Percentiles rank a stretch among this genome's conserved stretches.
Conservation (phyloP, 1,140 invertebrate genomes). For the Adelges cooleyi region DNA sequence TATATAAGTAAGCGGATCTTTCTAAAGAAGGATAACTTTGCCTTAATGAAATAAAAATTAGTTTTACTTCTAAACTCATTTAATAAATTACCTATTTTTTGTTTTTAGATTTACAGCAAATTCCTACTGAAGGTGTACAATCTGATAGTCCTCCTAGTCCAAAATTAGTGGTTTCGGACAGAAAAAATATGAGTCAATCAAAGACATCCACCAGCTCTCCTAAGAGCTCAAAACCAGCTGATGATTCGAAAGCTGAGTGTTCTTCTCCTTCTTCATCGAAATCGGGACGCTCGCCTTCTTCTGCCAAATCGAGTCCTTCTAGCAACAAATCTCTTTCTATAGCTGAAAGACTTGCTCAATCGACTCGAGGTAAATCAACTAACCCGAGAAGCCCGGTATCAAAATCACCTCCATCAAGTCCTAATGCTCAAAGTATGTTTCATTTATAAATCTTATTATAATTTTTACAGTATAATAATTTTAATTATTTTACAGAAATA, state of each 20-base stretch:
- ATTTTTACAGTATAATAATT: too few relatives aligned
- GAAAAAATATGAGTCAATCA: constrained; percentile 5
- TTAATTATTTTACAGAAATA: too few relatives aligned
- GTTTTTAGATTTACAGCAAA: constrained; percentile 1
- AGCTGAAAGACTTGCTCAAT: constrained; percentile 19
- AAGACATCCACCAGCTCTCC: constrained; percentile 9
- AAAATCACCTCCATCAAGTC: constrained; percentile 15
- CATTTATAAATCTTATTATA: too few relatives aligned
- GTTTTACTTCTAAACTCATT: not conserved
- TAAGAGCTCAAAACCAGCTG: constrained; percentile 1
- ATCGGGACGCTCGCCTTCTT: constrained; percentile 5
- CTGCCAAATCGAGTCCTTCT: not conserved
- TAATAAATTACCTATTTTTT: not conserved
- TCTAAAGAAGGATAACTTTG: not conserved
- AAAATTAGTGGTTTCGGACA: constrained; percentile 10
- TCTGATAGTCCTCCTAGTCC: constrained; percentile 2
- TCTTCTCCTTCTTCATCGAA: not conserved
- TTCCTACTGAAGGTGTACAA: not conserved
- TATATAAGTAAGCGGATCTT: not conserved
- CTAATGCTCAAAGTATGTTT: not conserved
- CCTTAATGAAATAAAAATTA: not conserved
- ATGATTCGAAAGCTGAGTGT: constrained; percentile 1
- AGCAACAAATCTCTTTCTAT: not conserved
- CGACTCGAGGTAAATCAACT: not conserved
- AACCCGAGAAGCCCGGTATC: not conserved